Percentiles rank a stretch among this genome's conserved stretches.
Conservation (phyloP, 2,113 vertebrate genomes). For the Pedetes capensis region DNA sequence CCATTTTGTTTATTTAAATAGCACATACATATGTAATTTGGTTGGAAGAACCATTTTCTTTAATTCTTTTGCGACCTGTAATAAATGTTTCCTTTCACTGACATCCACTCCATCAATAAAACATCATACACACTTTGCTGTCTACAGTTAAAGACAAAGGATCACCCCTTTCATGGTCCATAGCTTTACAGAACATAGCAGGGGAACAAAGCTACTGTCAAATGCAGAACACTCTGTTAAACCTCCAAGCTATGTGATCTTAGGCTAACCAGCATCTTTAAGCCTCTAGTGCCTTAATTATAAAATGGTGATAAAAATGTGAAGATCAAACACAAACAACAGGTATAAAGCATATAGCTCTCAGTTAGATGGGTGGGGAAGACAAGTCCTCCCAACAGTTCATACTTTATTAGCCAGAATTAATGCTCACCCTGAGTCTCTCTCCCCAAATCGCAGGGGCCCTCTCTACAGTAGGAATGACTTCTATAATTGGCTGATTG, state of each 20-base stretch:
- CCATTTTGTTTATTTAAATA: not conserved
- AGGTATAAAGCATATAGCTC: not conserved
- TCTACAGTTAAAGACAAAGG: constrained; percentile 53
- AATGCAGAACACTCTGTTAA: not conserved
- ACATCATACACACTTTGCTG: not conserved
- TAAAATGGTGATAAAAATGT: not conserved
- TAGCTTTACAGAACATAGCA: constrained; percentile 60
- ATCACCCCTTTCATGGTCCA: constrained; percentile 29
- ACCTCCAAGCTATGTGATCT: not conserved
- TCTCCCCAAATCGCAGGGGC: not conserved
- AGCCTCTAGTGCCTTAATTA: not conserved
- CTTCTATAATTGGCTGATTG: not conserved
- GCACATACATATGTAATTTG: constrained; percentile 54
- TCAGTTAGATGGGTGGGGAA: not conserved
- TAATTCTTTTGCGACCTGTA: constrained; percentile 69
- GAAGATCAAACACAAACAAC: not conserved
- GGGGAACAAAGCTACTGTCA: not conserved
- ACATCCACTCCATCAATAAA: not conserved
- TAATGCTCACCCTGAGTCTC: not conserved
- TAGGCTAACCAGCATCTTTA: not conserved
- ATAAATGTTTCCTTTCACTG: constrained; percentile 66
- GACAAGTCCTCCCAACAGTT: not conserved
- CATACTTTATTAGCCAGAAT: not conserved
- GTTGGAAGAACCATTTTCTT: constrained; percentile 39
- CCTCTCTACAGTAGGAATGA: not conserved